Conservation (phyloP, 2,113 vertebrate genomes). For the Lonchura striata region DNA sequence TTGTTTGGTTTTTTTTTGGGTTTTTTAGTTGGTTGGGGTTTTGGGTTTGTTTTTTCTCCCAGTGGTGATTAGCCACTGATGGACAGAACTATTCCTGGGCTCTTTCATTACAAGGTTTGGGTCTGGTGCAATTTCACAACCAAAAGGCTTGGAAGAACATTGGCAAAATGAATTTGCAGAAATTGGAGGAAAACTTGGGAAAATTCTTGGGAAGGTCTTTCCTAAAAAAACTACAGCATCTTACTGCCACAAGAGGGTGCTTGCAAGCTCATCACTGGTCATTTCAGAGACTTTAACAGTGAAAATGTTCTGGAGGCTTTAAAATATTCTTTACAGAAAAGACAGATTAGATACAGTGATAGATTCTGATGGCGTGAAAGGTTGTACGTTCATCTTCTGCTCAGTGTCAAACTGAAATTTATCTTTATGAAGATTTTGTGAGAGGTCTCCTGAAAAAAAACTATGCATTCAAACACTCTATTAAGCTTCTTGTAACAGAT, state of each 20-base stretch:
- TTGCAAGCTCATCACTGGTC: neutral
- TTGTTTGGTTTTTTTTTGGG: neutral
- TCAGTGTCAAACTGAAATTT: neutral
- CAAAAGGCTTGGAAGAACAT: neutral
- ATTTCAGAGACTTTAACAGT: neutral
- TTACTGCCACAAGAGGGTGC: slow-evolving; percentile 1
- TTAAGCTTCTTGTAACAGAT: neutral
- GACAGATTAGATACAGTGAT: neutral
- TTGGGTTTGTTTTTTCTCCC: rapidly evolving
- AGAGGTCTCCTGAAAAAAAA: neutral
- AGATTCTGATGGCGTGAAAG: neutral
- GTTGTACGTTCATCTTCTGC: neutral
- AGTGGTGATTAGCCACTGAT: neutral
- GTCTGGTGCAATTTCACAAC: rapidly evolving
- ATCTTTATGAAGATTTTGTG: neutral
- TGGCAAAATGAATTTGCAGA: neutral
- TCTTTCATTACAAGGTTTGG: neutral
- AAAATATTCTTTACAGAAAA: neutral
- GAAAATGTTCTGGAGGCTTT: neutral
- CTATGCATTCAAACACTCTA: neutral
- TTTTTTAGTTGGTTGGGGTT: neutral
- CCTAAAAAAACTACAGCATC: neutral
- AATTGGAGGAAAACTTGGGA: neutral
- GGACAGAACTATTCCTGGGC: neutral
- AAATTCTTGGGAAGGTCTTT: neutral